A percentile compares a stretch with the other conserved stretches of the same genome.
These are phyloP conservation scores for Rhadinocentrus ornatus DNA, from an alignment of 2,797 vertebrate species.

Conservation along the genomic window DNA sequence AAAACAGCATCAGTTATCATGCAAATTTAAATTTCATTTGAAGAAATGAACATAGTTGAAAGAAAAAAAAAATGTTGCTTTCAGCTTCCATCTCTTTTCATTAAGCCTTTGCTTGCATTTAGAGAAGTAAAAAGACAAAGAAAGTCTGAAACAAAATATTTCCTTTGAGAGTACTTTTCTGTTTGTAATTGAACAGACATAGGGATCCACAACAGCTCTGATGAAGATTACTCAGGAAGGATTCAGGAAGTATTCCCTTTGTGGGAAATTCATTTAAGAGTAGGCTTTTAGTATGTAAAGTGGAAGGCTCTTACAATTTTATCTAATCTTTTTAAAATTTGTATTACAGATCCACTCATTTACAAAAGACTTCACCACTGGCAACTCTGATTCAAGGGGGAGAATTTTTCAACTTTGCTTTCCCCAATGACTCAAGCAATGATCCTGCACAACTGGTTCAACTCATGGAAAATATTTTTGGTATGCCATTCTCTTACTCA, in stretches of 20 bases:
- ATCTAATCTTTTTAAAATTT: constrained; percentile 25
- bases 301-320: background rate
- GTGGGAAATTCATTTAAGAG: background rate
- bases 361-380: constrained; percentile 10
- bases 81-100: background rate
- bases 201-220: too few relatives aligned
- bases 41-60: background rate
- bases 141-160: background rate
- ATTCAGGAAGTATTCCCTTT: background rate
- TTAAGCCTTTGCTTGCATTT: too few relatives aligned
- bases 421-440: constrained; percentile 22
- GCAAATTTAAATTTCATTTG: background rate
- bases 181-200: too few relatives aligned
- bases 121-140: too few relatives aligned
- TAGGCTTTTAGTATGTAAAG: background rate
- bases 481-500: constrained; percentile 54
- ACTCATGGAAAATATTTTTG: constrained; percentile 60
- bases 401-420: constrained; percentile 24
- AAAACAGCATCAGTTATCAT: background rate
- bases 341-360: constrained; percentile 47
- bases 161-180: too few relatives aligned
- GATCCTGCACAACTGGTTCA: constrained; percentile 47
- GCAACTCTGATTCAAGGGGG: constrained; percentile 34
- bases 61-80: background rate
- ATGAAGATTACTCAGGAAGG: too few relatives aligned